Percentiles rank a stretch among this genome's conserved stretches.
phyloP scores from a whole-genome alignment of 2,888 invertebrate genomes.

The Leptopilina syphax region DNA sequence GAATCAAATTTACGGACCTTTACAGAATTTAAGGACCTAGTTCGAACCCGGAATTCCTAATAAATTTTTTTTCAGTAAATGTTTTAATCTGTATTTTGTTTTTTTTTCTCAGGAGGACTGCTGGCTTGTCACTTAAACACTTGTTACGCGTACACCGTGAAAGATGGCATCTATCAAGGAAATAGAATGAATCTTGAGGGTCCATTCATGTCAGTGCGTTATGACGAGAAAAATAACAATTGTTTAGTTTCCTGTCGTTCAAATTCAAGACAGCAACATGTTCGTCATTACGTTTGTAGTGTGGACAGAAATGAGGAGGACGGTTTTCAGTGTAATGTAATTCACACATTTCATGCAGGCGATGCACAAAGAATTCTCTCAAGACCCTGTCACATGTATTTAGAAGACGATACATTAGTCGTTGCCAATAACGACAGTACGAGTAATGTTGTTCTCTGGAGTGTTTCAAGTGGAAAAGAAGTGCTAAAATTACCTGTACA shows the following conservation, averaged over 20 bases:
- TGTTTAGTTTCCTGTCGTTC: slow-evolving; percentile 86
- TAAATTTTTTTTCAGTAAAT: too few species aligned
- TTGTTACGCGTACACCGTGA: slow-evolving; percentile 82
- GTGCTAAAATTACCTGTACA: slow-evolving; percentile 80
- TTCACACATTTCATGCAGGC: slow-evolving; percentile 84
- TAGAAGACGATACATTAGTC: slow-evolving; percentile 81
- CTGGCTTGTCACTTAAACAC: slow-evolving; percentile 87
- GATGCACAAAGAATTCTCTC: slow-evolving; percentile 83
- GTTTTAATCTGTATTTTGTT: too few species aligned
- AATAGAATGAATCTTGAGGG: slow-evolving; percentile 82
- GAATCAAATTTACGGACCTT: too few species aligned
- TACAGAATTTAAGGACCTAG: too few species aligned
- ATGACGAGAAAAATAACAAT: slow-evolving; percentile 82
- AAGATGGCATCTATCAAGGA: slow-evolving; percentile 63
- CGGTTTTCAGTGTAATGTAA: slow-evolving; percentile 79
- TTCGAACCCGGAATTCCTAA: too few species aligned
- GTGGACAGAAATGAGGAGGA: slow-evolving; percentile 76
- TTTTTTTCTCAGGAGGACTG: slow-evolving; percentile 79
- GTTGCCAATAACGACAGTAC: slow-evolving; percentile 87
- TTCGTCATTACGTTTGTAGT: slow-evolving; percentile 77
- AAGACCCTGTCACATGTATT: slow-evolving; percentile 80
- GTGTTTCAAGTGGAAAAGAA: slow-evolving; percentile 79
- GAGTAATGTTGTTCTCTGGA: slow-evolving; percentile 83
- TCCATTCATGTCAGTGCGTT: slow-evolving; percentile 86
- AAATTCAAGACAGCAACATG: slow-evolving; percentile 78